phyloP scores from a whole-genome alignment of 2,797 vertebrate species.

The Urophycis tenuis region DNA sequence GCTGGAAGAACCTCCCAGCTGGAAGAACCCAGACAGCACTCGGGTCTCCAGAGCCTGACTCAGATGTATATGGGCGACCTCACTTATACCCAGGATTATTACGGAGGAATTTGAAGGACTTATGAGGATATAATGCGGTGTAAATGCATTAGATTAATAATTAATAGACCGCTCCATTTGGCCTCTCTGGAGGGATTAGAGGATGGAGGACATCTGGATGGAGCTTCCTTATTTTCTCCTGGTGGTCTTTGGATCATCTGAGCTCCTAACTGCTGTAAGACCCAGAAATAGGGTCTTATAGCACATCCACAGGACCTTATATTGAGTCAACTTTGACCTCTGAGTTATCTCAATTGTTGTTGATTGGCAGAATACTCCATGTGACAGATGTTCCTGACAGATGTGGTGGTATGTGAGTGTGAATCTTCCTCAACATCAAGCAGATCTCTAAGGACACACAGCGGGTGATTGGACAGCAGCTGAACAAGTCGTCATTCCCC shows the following conservation, averaged over 20 bases:
- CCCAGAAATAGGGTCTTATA: background rate
- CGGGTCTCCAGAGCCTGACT: background rate
- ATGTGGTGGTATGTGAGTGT: background rate
- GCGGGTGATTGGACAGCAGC: background rate
- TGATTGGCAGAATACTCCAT: background rate
- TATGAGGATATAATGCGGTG: constrained; percentile 58
- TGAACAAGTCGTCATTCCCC: background rate
- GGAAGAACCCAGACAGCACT: too few species aligned
- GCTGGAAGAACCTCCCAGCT: background rate
- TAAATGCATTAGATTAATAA: constrained; percentile 67
- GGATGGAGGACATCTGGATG: constrained; percentile 62
- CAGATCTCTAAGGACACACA: too few species aligned
- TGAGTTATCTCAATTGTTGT: background rate
- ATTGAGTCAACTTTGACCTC: background rate
- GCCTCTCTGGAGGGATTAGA: constrained; percentile 51
- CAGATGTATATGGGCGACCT: background rate
- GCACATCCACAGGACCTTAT: background rate
- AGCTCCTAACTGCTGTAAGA: constrained; percentile 10
- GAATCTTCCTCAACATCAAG: too few species aligned
- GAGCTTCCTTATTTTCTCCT: constrained; percentile 56
- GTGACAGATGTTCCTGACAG: too few species aligned
- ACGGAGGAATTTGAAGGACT: constrained; percentile 63
- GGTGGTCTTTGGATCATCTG: constrained; percentile 46
- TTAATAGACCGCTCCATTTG: constrained; percentile 66
- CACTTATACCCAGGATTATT: constrained; percentile 61